Evolutionary conservation across 2,797 vertebrate genomes (phyloP), one percentile per base, ranked within the genome.

Genomic region (Fratercula arctica): DNA sequence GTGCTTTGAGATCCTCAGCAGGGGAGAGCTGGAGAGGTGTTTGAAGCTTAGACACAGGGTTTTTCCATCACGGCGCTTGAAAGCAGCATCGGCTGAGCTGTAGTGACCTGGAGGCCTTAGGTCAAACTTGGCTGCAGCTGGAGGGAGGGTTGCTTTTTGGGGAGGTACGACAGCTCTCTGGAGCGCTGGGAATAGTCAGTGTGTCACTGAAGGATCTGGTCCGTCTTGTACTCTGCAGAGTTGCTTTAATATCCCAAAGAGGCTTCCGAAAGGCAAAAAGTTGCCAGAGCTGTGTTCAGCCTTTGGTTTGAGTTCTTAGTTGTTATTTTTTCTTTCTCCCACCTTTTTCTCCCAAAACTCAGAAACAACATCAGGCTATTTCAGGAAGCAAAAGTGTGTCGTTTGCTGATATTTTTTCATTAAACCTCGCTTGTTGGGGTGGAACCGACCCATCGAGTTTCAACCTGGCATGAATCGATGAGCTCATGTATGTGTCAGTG

Each of bases 121-220:
- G 90, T 95, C 93, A 92, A 51, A 16, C 72, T 64, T 25, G 84
- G 81, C 93, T 95, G 86, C 93, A 93, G 90, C 86, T 89, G 90
- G 19, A 83, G 60, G 86, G 60, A 88, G 64, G 64, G 48, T 9
- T 95, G 37, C 3, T 95, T 82, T 81, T 21, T 3, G 67, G 51
- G 48, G 90, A 92, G 80, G 50, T 37, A 5, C 2, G 3, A 3
- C 57, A 64, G 78, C 61, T 67, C 64, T 67, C 57, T 20, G 60
- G 79, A 87, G 68, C 1, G 9, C 84, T 79, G 76, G 66, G 37
- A 74, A 33, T 2, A 74, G 67, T 54, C 78, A 24, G 57, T 20
- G 12, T 89, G 70, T 70, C 73, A 54, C 61, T 75, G 93, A 73
- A 48, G 70, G 88, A 59, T 77, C 68, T 57, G 54, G n/a, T 68